phyloP scores from a whole-genome alignment of 2,113 vertebrate species.

The Rutilus rutilus region DNA sequence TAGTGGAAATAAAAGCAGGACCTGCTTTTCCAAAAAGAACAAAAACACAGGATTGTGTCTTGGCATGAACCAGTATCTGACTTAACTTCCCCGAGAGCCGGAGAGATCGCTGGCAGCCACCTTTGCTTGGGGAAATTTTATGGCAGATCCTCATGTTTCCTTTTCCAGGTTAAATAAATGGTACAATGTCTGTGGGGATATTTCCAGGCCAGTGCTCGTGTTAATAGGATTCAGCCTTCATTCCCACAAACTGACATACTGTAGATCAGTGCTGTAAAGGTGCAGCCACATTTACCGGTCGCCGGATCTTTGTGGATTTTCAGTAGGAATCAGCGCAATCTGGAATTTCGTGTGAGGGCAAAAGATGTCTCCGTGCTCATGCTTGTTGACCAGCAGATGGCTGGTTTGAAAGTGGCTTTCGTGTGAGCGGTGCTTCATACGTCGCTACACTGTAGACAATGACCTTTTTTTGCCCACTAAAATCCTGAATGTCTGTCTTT shows the following conservation, averaged over 20 bases:
- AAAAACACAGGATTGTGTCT: neutral
- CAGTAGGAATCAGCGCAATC: neutral
- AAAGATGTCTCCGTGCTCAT: neutral
- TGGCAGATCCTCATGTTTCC: slow-evolving; percentile 18
- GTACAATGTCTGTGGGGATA: neutral
- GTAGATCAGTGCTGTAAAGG: neutral
- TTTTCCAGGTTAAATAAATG: slow-evolving; percentile 30
- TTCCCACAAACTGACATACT: neutral
- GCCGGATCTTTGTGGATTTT: neutral
- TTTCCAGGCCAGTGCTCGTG: neutral
- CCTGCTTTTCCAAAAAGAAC: neutral
- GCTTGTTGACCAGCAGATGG: neutral
- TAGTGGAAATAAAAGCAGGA: slow-evolving; percentile 13
- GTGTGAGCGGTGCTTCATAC: neutral
- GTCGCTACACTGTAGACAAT: neutral
- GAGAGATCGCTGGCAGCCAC: neutral
- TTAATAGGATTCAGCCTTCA: neutral
- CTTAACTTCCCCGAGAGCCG: neutral
- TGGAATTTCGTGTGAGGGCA: neutral
- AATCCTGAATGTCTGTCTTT: too few species aligned
- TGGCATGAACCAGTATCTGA: neutral
- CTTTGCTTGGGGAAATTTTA: neutral
- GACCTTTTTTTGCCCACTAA: neutral
- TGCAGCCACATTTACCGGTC: neutral
- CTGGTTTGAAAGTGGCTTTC: neutral